Base-by-base conservation (phyloP, 2,888 invertebrate genomes). In the Noctua comes region DNA sequence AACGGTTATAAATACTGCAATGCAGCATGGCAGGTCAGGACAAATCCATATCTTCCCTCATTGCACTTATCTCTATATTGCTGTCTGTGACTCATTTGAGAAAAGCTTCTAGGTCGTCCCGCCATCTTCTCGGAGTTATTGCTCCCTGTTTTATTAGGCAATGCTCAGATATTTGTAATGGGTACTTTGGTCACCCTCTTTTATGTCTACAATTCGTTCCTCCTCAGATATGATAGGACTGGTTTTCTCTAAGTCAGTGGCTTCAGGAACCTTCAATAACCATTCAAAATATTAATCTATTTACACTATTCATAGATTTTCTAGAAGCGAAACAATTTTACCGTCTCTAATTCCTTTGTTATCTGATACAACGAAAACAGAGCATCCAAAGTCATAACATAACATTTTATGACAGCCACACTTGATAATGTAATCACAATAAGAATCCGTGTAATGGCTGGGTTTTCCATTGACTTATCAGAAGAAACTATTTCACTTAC, bases 361-460 rank as follows among this genome's bases (percentile, higher is more conserved):
- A 69, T 83, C 51, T 57, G 36, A 59, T 11, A 4, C 43, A 69
- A 40, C 24, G 43, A 51, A 24, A 62, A 48, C 46, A 46, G 1
- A 59, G 40, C 46, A 73, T 27, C 18, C 13, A 73, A 36, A 66
- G 69, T 62, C 27, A n/a, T 16, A 48, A 46, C 36, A 36, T 43
- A 75, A 69, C 51, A 73, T 73, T 78, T 73, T 79, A 84, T 79
- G 65, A 80, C 59, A 46, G n/a, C 21, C 31, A 31, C 65, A 65
- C 43, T 70, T 62, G 40, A 69, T 69, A 73, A n/a, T 59, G 18
- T 68, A 57, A 82, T 84, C 73, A 46, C 48, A 27, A 46, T 46
- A 24, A 10, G 62, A 68, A 48, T 78, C 40, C 24, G 3, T 27
- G 36, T 57, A 40, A 72, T 73, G 54, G 1, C 40, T 66, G 31